phyloP scores from a whole-genome alignment of 2,888 invertebrate genomes.

The Drosophila recens region DNA sequence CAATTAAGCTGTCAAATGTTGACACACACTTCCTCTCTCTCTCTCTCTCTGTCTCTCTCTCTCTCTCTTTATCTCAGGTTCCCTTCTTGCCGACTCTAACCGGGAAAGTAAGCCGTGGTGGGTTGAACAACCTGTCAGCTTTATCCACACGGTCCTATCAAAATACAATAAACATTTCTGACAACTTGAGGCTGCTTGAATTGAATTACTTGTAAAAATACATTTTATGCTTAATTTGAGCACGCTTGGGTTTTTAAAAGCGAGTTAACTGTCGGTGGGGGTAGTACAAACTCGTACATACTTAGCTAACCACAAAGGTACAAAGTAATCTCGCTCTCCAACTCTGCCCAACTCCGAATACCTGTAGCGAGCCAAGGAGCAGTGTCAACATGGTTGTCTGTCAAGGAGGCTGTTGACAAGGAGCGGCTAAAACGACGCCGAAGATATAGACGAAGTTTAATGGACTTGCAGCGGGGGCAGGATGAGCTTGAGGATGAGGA shows the following conservation, averaged over 20 bases:
- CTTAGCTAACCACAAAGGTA: slow-evolving; percentile 35
- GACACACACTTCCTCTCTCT: slow-evolving; percentile 7
- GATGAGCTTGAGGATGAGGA: slow-evolving; percentile 14
- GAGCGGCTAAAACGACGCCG: slow-evolving; percentile 44
- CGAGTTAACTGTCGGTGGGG: neutral
- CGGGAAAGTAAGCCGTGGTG: slow-evolving; percentile 8
- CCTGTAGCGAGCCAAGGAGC: slow-evolving; percentile 60
- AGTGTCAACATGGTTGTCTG: slow-evolving; percentile 60
- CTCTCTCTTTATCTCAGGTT: neutral
- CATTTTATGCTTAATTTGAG: slow-evolving; percentile 63
- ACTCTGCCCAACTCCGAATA: slow-evolving; percentile 37
- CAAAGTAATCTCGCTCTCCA: slow-evolving; percentile 42
- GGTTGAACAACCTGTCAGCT: slow-evolving; percentile 45
- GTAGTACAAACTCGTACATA: neutral
- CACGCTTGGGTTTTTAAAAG: slow-evolving; percentile 20
- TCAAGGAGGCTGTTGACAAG: slow-evolving; percentile 31
- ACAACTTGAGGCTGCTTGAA: slow-evolving; percentile 38
- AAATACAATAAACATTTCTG: slow-evolving; percentile 36
- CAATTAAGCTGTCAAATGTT: slow-evolving; percentile 69
- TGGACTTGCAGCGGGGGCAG: slow-evolving; percentile 50
- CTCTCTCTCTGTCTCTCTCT: neutral
- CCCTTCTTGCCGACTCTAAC: neutral
- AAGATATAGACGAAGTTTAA: slow-evolving; percentile 81
- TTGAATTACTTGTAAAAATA: slow-evolving; percentile 65
- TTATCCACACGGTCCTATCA: slow-evolving; percentile 32